Percentiles rank a stretch among this genome's conserved stretches.
These are phyloP conservation scores for Pocillopora damicornis DNA, from an alignment of 64 coral and sea anemone genomes.

Conservation along the genomic window DNA sequence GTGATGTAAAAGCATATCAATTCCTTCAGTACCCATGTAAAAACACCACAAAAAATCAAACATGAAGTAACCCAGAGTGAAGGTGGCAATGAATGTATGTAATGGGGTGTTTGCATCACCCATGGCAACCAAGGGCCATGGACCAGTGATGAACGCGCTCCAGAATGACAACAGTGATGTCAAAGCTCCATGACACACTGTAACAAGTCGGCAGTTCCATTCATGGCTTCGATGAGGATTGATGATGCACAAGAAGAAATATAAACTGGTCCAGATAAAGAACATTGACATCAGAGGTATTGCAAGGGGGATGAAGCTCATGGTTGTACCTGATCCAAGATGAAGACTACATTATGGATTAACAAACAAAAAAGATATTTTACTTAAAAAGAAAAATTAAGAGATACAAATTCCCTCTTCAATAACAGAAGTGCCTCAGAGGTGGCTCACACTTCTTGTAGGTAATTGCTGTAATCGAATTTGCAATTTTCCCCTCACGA, in stretches of 20 bases:
- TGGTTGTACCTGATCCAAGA: background rate
- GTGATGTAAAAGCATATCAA: slow-evolving; percentile 88
- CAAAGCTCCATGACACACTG: slow-evolving; percentile 62
- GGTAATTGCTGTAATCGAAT: too few species aligned
- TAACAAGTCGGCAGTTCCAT: slow-evolving; percentile 79
- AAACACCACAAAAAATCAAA: slow-evolving; percentile 95
- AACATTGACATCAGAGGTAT: slow-evolving; percentile 25
- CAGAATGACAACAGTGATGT: slow-evolving; percentile 49
- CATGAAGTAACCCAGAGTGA: slow-evolving; percentile 89
- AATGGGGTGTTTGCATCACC: slow-evolving; percentile 66
- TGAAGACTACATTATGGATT: background rate
- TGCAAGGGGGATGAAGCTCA: background rate
- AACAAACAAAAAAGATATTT: background rate
- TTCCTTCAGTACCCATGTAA: slow-evolving; percentile 89
- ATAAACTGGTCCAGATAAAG: slow-evolving; percentile 67
- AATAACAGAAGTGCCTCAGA: too few species aligned
- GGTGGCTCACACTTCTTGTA: too few species aligned
- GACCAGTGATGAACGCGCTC: slow-evolving; percentile 80
- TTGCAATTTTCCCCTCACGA: too few species aligned
- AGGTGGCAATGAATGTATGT: slow-evolving; percentile 60
- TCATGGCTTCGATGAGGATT: slow-evolving; percentile 54
- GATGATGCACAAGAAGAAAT: slow-evolving; percentile 54
- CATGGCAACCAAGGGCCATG: slow-evolving; percentile 84
- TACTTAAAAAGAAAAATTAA: too few species aligned
- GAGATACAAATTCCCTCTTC: too few species aligned